Conservation (phyloP, 2,113 vertebrate genomes). For the Melanerpes aurifrons region DNA sequence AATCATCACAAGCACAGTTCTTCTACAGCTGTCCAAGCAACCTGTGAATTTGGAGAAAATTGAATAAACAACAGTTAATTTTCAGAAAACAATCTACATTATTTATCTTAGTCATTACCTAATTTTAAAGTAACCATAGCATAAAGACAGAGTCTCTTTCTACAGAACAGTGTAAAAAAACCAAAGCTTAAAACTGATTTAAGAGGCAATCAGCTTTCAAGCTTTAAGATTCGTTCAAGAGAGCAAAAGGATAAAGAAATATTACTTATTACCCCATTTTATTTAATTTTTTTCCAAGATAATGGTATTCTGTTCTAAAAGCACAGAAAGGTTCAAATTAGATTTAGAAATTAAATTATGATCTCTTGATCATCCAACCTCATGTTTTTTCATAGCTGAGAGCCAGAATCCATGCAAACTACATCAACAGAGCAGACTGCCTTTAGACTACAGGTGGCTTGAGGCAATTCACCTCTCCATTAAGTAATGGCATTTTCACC, state of each 20-base stretch:
- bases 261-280: neutral
- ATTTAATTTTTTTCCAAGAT: neutral
- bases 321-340: neutral
- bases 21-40: neutral
- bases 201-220: neutral
- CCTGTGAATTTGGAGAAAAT: neutral
- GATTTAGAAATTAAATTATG: neutral
- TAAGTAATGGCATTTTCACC: neutral
- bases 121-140: neutral
- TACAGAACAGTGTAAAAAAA: accelerated
- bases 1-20: conserved; percentile 24
- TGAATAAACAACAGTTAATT: neutral
- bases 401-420: neutral
- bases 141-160: neutral
- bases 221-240: neutral
- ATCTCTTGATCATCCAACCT: neutral
- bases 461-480: neutral
- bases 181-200: neutral
- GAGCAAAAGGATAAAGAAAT: neutral
- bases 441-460: neutral
- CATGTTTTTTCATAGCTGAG: neutral
- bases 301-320: neutral
- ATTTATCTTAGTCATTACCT: neutral
- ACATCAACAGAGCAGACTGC: neutral
- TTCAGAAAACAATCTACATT: neutral